Evolutionary conservation across 2,888 invertebrate species (phyloP).

Genomic region (Bedellia somnulentella): DNA sequence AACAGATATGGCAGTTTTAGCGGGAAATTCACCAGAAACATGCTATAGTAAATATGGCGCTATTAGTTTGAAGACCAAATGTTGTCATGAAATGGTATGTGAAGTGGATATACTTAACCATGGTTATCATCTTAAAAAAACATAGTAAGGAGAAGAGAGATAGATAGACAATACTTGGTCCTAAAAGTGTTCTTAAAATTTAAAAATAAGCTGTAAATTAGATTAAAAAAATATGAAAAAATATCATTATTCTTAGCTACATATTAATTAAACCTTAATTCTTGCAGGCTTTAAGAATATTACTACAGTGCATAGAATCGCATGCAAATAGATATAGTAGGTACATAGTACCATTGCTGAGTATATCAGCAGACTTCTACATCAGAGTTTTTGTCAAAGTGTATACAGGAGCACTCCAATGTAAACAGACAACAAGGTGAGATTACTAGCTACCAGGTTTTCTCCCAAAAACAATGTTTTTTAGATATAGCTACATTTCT

Average conservation of each 20-base stretch:
- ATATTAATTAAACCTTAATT: too few species aligned
- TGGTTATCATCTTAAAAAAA: too few species aligned
- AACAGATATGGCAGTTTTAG: constrained; percentile 95
- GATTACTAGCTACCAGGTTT: too few species aligned
- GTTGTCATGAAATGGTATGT: constrained; percentile 92
- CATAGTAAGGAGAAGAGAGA: background rate
- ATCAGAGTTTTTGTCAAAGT: constrained; percentile 90
- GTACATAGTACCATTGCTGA: constrained; percentile 88
- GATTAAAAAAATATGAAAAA: too few species aligned
- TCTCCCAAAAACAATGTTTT: too few species aligned
- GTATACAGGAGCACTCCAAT: constrained; percentile 75
- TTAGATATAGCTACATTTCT: constrained; percentile 11
- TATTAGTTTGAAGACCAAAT: constrained; percentile 79
- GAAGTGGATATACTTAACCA: background rate
- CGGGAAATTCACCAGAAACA: constrained; percentile 94
- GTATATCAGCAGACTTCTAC: constrained; percentile 95
- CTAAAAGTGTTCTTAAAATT: too few species aligned
- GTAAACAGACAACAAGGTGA: constrained; percentile 83
- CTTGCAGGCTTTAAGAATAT: constrained; percentile 83
- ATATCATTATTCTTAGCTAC: too few species aligned
- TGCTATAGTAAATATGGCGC: constrained; percentile 94
- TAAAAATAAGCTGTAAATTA: too few species aligned
- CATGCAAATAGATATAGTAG: constrained; percentile 92
- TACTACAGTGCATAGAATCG: constrained; percentile 85
- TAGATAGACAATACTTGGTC: background rate